Evolutionary conservation across 1,140 invertebrate species (phyloP), one percentile per base, ranked within the genome.

Genomic region (Acromyrmex echinatior): DNA sequence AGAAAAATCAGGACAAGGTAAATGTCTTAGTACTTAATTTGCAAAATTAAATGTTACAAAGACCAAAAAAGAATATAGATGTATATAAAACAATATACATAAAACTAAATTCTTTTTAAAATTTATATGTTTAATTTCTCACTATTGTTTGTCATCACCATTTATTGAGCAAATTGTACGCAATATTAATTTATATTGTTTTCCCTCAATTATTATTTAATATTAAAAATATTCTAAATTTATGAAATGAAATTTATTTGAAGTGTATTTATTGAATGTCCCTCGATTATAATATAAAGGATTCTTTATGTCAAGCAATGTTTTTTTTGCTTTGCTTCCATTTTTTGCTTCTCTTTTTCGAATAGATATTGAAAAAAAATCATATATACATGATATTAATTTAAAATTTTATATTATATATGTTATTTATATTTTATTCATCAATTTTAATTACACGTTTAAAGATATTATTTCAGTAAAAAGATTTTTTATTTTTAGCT

Each of bases 1-100:
- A 25, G 12, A 14, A 53, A 65, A 65, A 18, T 49, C 10, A 28
- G 39, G 6, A 63, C 25, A 65, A 63, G 51, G 39, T 78, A 10
- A 78, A 78, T 78, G 58, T 65, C 60, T 78, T n/a, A 49, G 51
- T 66, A 79, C 3, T 49, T 60, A 21, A 77, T 35, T 77, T 77
- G 53, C 56, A n/a, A 62, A 39, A 25, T 77, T 77, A 35, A n/a
- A 0, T 39, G 16, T 16, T 21, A 39, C 53, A 39, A 16, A 60
- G n/a, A 39, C 1, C 7, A 45, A 45, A 60, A 45, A 45, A 60
- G 14, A 6, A 25, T 60, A 16, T 39, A 25, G 6, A 45, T 60
- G 21, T 62, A 60, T 45, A 10, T 45, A 45, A 45, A 9, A 60
- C 31, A 76, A 35, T 58, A 35, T 35, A 35, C 31, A 25, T n/a